Conservation (phyloP, 1,140 invertebrate genomes). For the Lepidurus arcticus region DNA sequence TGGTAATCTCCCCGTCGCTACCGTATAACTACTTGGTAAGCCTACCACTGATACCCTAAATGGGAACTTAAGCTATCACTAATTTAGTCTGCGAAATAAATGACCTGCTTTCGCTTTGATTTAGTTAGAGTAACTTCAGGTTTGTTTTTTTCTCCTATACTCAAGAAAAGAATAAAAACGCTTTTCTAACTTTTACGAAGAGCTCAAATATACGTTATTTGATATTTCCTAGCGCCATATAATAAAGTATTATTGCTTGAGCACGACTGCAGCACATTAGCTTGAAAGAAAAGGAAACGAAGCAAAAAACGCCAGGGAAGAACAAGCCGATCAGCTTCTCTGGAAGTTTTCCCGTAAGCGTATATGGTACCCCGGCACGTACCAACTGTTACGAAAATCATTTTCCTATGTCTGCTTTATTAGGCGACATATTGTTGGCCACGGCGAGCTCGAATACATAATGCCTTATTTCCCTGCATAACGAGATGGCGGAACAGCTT, state of each 20-base stretch:
- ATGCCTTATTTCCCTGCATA: slow-evolving; percentile 18
- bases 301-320: slow-evolving; percentile 43
- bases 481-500: slow-evolving; percentile 13
- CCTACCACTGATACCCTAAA: slow-evolving; percentile 21
- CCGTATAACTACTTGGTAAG: slow-evolving; percentile 19
- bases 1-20: slow-evolving; percentile 17
- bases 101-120: background rate
- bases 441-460: slow-evolving; percentile 21
- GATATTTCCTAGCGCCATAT: background rate
- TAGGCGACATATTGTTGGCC: slow-evolving; percentile 21
- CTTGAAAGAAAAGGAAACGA: slow-evolving; percentile 19
- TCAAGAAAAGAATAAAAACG: background rate
- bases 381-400: slow-evolving; percentile 22
- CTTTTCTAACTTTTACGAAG: background rate
- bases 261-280: slow-evolving; percentile 13
- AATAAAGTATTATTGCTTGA: slow-evolving; percentile 18
- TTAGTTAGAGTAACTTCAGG: background rate
- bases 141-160: too few species aligned
- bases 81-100: background rate
- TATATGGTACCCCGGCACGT: background rate
- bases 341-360: slow-evolving; percentile 15
- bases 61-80: slow-evolving; percentile 21
- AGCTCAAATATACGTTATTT: background rate
- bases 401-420: slow-evolving; percentile 19
- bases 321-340: background rate